Evolutionary conservation across 2,113 vertebrate genomes (phyloP).

Genomic region (Bubo blakistoni): DNA sequence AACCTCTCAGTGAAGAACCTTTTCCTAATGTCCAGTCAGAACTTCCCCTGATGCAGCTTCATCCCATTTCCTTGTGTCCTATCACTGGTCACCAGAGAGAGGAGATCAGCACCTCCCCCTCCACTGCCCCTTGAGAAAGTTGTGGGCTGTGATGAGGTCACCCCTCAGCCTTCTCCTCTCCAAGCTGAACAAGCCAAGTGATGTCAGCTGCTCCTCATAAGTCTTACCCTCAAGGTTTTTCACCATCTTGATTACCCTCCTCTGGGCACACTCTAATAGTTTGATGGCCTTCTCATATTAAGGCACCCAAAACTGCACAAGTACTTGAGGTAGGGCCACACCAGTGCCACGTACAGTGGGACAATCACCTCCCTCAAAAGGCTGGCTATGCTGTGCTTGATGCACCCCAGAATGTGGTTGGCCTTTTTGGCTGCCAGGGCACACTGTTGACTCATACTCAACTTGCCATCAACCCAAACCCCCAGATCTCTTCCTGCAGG

Average conservation of each 20-base stretch:
- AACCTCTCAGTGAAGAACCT: not conserved
- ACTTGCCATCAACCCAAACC: not conserved
- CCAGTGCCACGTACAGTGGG: not conserved
- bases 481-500: accelerated
- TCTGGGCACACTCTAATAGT: no score
- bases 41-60: not conserved
- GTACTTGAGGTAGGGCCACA: accelerated
- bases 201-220: not conserved
- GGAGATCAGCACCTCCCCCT: not conserved
- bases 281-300: no score
- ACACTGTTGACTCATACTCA: not conserved
- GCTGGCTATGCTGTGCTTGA: not conserved
- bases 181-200: not conserved
- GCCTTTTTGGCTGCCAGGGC: not conserved
- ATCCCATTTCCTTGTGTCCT: not conserved
- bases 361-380: not conserved
- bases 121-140: not conserved
- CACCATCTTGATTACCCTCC: not conserved
- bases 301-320: no score
- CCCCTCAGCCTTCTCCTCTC: not conserved
- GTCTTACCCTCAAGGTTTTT: not conserved
- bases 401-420: not conserved
- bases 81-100: not conserved
- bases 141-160: not conserved
- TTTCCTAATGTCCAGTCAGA: not conserved